Evolutionary conservation across 2,888 invertebrate species (phyloP), one percentile per base, ranked within the genome.

Genomic region (Girardia tigrina): DNA sequence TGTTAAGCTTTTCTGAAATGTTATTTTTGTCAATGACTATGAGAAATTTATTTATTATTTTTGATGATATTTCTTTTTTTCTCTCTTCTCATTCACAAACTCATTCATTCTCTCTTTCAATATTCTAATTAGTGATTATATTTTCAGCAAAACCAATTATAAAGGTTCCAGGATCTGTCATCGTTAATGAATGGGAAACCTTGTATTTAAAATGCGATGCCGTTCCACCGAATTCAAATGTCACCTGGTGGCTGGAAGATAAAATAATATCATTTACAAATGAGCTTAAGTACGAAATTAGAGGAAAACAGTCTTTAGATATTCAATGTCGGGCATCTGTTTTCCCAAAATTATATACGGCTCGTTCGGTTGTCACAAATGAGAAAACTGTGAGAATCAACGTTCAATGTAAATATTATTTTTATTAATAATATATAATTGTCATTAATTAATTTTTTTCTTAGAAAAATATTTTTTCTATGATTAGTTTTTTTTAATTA

Each of bases 301-400:
- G n/a, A 2, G 56, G 56, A 12, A 4, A 56, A 4, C n/a, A 56
- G 4, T 56, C 56, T 56, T 56, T 56, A n/a, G 56, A 56, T 20
- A 56, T 56, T 56, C 8, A 56, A 56, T 56, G 56, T 56, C n/a
- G n/a, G 23, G 56, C 56, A 16, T 56, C n/a, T 56, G 56, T 56
- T 12, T 56, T 16, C 4, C 4, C 56, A 8, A 56, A 56, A 56
- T 2, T 4, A 56, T n/a, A 56, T 16, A 20, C n/a, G n/a, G 20
- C n/a, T 12, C n/a, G 4, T 56, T 56, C 56, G 2, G 23, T 56
- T 56, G n/a, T 4, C 23, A 56, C 56, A 16, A 56, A 4, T n/a
- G 23, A n/a, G n/a, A 56, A 56, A 56, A 56, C 4, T 20, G 56
- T 56, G 4, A 56, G 23, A 56, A 16, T 56, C n/a, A 56, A 6